Conservation (phyloP, 2,113 vertebrate genomes). For the Anarhynchus alexandrinus region DNA sequence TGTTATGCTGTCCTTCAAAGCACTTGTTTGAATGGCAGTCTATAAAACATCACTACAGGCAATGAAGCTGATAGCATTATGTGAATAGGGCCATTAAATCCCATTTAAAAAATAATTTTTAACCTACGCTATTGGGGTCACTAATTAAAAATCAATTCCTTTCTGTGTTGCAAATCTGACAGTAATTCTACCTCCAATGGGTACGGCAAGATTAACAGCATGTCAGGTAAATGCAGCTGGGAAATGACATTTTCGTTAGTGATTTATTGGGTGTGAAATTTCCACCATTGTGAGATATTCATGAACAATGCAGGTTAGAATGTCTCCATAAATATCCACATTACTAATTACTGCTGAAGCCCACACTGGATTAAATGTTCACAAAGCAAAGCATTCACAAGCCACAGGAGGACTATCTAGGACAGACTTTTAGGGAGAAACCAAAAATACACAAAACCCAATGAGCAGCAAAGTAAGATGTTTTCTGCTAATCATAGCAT, state of each 20-base stretch:
- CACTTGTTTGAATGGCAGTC: background rate
- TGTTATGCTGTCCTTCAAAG: background rate
- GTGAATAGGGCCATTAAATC: slow-evolving; percentile 33
- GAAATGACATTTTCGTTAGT: slow-evolving; percentile 83
- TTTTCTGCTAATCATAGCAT: background rate
- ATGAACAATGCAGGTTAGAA: slow-evolving; percentile 67
- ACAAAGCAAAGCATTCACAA: slow-evolving; percentile 46
- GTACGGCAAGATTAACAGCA: slow-evolving; percentile 74
- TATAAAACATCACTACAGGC: background rate
- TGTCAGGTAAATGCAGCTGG: slow-evolving; percentile 73
- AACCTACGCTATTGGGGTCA: slow-evolving; percentile 66
- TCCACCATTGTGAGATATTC: slow-evolving; percentile 66
- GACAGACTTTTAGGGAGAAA: slow-evolving; percentile 43
- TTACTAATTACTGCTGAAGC: slow-evolving; percentile 67
- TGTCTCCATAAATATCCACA: slow-evolving; percentile 52
- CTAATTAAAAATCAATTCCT: slow-evolving; percentile 78
- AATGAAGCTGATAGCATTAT: background rate
- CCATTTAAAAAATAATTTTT: slow-evolving; percentile 67
- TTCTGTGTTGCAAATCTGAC: slow-evolving; percentile 70
- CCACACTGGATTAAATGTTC: slow-evolving; percentile 49
- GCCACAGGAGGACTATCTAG: slow-evolving; percentile 29
- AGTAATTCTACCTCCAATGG: slow-evolving; percentile 73
- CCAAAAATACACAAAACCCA: slow-evolving; percentile 18
- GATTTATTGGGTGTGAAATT: slow-evolving; percentile 78
- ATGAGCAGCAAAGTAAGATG: slow-evolving; percentile 33